phyloP scores from a whole-genome alignment of 2,113 vertebrate genomes.

The Alaudala cheleensis region DNA sequence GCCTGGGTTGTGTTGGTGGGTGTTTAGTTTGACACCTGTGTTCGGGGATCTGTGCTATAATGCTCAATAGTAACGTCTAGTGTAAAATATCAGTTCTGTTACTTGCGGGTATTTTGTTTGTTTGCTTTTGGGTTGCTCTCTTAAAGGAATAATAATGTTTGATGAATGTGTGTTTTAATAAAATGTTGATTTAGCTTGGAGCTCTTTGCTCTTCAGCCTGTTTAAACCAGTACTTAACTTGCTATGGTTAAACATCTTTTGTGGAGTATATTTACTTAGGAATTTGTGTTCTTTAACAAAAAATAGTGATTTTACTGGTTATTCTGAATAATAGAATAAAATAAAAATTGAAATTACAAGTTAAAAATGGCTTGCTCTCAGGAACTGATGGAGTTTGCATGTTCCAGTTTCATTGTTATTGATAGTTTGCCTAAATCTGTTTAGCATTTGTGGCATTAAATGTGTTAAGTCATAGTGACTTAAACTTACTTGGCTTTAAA shows the following conservation, averaged over 20 bases:
- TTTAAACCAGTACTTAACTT: not conserved
- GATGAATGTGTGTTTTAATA: not conserved
- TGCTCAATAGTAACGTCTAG: not conserved
- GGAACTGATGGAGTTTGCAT: not conserved
- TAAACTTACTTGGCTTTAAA: not conserved
- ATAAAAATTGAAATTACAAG: not conserved
- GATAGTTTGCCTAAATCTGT: not conserved
- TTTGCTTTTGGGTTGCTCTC: not conserved
- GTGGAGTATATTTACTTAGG: not conserved
- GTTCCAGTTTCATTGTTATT: not conserved
- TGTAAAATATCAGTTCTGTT: not conserved
- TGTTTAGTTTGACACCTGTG: not conserved
- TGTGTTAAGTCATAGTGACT: not conserved
- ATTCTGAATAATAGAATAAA: not conserved
- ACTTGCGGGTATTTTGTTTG: accelerated
- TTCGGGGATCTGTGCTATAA: not conserved
- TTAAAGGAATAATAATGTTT: not conserved
- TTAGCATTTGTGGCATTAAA: not conserved
- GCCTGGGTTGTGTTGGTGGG: not conserved
- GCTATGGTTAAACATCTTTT: not conserved
- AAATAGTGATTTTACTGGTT: not conserved
- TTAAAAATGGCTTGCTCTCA: not conserved
- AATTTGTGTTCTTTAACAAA: not conserved
- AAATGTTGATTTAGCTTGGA: not conserved
- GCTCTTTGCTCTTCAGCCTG: slow-evolving; percentile 69